Base-by-base conservation (phyloP, 2,888 invertebrate genomes). In the Cactoblastis cactorum region DNA sequence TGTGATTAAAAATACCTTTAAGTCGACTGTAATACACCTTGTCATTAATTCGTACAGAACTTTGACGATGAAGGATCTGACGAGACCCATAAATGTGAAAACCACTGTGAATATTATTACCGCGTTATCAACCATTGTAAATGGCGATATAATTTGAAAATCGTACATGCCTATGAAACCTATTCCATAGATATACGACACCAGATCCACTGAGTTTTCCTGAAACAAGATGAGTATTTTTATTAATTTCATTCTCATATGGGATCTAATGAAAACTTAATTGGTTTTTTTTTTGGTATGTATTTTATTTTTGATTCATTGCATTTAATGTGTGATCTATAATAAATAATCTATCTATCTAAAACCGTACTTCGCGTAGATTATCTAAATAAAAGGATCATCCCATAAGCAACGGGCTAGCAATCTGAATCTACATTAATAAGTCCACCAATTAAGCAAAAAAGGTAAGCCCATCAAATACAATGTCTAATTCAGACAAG, bases 141-240 rank as follows among this genome's bases (percentile, higher is more conserved):
- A 77, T 0, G 80, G 68, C 0, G 83, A 83, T 55, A 81, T 67
- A 0, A 64, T 63, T 1, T 73, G 76, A 48, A 79, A 80, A 57
- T 86, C 84, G 49, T 79, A 77, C 9, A 79, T 60, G 4, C 82
- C 82, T 24, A 85, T 61, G 37, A 76, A 67, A 1, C 86, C 86
- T 41, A 85, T 70, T 0, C 83, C 77, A 43, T 75, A 82, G 1
- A 69, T 61, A 37, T 72, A 71, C 0, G 67, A 55, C 0, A 77
- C 62, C 9, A 74, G 66, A 17, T 62, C 56, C 52, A 78, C 53
- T 2, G 74, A 54, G 0, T 51, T 19, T 1, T 53, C 55, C 85
- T 84, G 80, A 43, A 83, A 84, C 41, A 63, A 65, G 61, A 28
- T 1, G 15, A 11, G 19, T 43, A 24, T 28, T 6, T 14, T 15